Base-by-base conservation (phyloP, 2,888 invertebrate genomes). In the Sarcophaga caerulescens region DNA sequence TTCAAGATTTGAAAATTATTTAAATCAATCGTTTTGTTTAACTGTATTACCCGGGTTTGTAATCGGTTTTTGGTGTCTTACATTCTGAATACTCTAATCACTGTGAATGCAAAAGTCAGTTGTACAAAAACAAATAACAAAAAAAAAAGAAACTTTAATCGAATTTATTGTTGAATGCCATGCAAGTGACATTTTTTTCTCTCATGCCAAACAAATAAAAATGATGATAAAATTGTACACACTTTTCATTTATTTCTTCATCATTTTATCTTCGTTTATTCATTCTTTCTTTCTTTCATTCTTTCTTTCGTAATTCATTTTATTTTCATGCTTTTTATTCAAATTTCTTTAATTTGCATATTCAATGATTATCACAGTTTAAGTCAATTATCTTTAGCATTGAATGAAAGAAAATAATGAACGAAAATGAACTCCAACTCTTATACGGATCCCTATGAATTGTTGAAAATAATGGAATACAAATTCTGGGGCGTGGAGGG, bases 361-460 rank as follows among this genome's bases (percentile, higher is more conserved):
- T 83, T 85, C 69, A 74, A 81, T 83, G 85, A 81, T 83, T 85
- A 83, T 85, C 77, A 65, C 71, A 77, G 63, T 65, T 85, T 76
- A 85, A 83, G 83, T 63, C 77, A 85, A 81, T 85, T 85, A 79
- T 82, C 44, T 59, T 70, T 25, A 81, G 19, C 23, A 19, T n/a
- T 70, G 59, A 65, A 19, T 45, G 74, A 23, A 73, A 59, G 35
- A 23, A 35, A 25, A 62, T 21, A n/a, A 14, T 14, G 47, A 52
- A 70, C 19, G 57, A 35, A 12, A 57, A 66, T 6, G 23, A 71
- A 69, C 12, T 47, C 47, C 11, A 25, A 25, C 35, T 1, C 44
- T 19, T 60, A 14, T 35, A 62, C 47, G 47, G 14, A 47, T 14
- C 14, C 1, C 3, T 21, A 35, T 17, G 60, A 23, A 47, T 47